phyloP scores from a whole-genome alignment of 2,888 invertebrate genomes.

The Drosophila nigricruria region DNA sequence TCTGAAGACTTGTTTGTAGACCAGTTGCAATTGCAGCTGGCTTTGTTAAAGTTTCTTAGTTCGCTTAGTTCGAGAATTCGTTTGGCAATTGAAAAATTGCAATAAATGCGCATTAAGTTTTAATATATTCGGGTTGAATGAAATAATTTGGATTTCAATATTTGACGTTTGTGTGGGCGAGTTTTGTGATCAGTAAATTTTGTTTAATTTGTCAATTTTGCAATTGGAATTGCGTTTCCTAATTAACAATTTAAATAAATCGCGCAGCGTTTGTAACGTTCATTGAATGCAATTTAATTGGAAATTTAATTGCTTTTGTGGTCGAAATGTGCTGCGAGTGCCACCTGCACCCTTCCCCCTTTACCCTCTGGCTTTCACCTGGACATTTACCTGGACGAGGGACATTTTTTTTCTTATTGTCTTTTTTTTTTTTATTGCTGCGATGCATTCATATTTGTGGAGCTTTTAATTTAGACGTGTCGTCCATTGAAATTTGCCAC shows the following conservation, averaged over 20 bases:
- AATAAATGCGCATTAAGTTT: background rate
- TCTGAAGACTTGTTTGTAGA: constrained; percentile 21
- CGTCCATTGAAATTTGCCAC: constrained; percentile 67
- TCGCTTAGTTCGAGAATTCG: background rate
- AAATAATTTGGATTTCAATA: background rate
- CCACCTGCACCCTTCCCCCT: constrained; percentile 27
- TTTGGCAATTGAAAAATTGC: background rate
- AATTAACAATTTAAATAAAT: constrained; percentile 83
- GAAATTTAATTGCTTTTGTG: constrained; percentile 82
- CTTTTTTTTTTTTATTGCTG: constrained; percentile 32
- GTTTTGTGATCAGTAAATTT: constrained; percentile 33
- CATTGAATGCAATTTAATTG: constrained; percentile 82
- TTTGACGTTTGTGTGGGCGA: background rate
- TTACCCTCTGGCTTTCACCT: constrained; percentile 33
- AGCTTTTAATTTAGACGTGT: constrained; percentile 77
- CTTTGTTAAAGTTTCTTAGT: constrained; percentile 39
- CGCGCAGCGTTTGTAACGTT: constrained; percentile 66
- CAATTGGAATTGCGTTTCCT: constrained; percentile 73
- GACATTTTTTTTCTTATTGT: constrained; percentile 32
- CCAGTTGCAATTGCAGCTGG: constrained; percentile 56
- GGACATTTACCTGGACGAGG: constrained; percentile 3
- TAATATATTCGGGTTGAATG: no score
- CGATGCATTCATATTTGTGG: constrained; percentile 49
- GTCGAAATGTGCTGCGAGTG: constrained; percentile 62
- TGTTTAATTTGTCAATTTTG: constrained; percentile 61